Evolutionary conservation across 2,797 vertebrate species (phyloP).

Genomic region (Chrysocyon brachyurus): DNA sequence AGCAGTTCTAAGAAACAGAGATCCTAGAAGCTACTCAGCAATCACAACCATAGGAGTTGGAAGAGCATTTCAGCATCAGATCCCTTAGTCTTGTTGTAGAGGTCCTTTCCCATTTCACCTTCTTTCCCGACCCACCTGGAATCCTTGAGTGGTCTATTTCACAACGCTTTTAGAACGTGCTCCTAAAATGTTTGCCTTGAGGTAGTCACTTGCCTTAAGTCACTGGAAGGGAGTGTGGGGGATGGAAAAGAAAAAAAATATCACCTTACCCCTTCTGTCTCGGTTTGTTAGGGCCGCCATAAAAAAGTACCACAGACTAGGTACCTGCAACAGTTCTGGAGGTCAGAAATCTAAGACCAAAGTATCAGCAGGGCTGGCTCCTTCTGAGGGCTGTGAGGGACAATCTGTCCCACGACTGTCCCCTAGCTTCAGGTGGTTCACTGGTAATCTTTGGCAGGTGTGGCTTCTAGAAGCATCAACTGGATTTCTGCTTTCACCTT

Average conservation of each 20-base stretch:
- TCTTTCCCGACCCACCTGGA: not conserved
- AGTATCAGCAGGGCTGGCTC: not conserved
- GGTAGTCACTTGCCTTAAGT: not conserved
- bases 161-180: not conserved
- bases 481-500: not conserved
- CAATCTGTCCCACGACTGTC: not conserved
- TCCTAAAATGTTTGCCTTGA: not conserved
- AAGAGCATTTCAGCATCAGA: not conserved
- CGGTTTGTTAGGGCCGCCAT: not conserved
- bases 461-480: not conserved
- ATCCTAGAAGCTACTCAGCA: not conserved
- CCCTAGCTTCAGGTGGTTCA: not conserved
- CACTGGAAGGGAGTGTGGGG: not conserved
- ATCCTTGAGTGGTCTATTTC: not conserved
- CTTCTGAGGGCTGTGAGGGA: not conserved
- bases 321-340: not conserved
- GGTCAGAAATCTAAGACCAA: not conserved
- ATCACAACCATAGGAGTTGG: not conserved
- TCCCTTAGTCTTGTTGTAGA: not conserved
- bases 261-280: not conserved
- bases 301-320: not conserved
- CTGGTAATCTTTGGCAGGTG: not conserved
- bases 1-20: conserved; percentile 47
- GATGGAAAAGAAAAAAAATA: not conserved
- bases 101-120: not conserved